Base-by-base conservation (phyloP, 1,140 invertebrate species). In the Diorhabda sublineata region DNA sequence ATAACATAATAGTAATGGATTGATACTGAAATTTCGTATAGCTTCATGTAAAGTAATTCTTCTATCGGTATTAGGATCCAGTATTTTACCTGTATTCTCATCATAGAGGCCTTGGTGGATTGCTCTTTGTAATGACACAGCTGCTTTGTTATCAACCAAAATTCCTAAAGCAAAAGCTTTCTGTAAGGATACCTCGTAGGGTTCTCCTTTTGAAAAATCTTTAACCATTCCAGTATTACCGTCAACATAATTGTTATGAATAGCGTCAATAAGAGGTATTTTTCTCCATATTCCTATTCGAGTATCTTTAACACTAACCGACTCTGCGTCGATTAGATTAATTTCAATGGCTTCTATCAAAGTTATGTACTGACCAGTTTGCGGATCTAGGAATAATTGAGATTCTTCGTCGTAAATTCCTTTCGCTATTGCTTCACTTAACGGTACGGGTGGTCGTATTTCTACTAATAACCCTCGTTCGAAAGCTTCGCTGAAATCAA, bases 71-170 rank as follows among this genome's bases (percentile, higher is more conserved):
- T 85, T 85, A 7, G 92, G 89, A 83, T 96, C 92, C 41, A 87
- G 86, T 42, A 97, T 87, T 83, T 92, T 91, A n/a, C 94, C 92
- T 2, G 87, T 89, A 64, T 85, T 83, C 64, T 92, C 90, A 74
- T 93, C 89, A 77, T 95, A 95, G 0, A 94, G 81, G 3, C 94
- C 94, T 82, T 94, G 91, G 80, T 95, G 92, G 60, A 96, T 88
- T 2, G 92, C 91, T 79, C 91, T 84, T 78, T 96, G 94, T 45
- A 97, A 78, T 4, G 93, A 94, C n/a, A 95, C 86, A 1, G 92
- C 87, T 3, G 90, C 89, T 81, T 90, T 90, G 69, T 88, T 91
- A 78, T 95, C 93, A 67, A 92, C 84, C 9, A 95, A 84, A 59
- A 94, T 85, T 61, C 92, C 92, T 67, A 87, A 85, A 77, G 94